Base-by-base conservation (phyloP, 2,113 vertebrate species). In the Sprattus sprattus region DNA sequence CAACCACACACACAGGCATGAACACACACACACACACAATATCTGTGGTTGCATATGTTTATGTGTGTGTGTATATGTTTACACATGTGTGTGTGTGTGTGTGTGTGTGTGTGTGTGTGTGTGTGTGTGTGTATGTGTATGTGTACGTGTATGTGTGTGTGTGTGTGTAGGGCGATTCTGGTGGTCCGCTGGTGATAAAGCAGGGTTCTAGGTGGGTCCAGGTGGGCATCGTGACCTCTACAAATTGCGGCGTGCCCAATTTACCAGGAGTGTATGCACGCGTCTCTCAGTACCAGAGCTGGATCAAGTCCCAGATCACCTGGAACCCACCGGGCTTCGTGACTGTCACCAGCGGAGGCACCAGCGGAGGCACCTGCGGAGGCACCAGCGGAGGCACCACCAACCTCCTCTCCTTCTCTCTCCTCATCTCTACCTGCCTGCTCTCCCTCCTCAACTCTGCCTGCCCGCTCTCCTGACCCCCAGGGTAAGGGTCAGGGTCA, bases 171-270 rank as follows among this genome's bases (percentile, higher is more conserved):
- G 96, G 96, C 39, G 96, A 97, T 45, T 97, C 96, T 75, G 95
- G 96, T n/a, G 96, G 96, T 85, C 95, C 96, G 44, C 22, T 97
- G 81, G 95, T 96, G 84, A 91, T 89, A 87, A 92, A 87, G 88
- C 92, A 94, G 84, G 91, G 91, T 87, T 92, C 87, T 86, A 1
- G 0, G 2, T 97, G 96, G 95, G 93, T 96, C 87, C 95, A 96
- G 85, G 93, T 89, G 85, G 96, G 96, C 71, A 93, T 96, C 85
- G 95, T 97, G 85, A 97, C 94, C 93, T 97, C 95, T n/a, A n/a
- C n/a, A n/a, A n/a, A n/a, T n/a, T n/a, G n/a, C 92, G 96, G 96
- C 87, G 96, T 88, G 95, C 92, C 50, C 91, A 92, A 94, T 28
- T 95, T 92, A 84, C 96, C 96, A 46, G 96, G 96, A 82, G 95